Percentiles rank a stretch among this genome's conserved stretches.
These are phyloP conservation scores for Podiceps cristatus DNA, from an alignment of 2,113 vertebrate species.

Conservation along the genomic window DNA sequence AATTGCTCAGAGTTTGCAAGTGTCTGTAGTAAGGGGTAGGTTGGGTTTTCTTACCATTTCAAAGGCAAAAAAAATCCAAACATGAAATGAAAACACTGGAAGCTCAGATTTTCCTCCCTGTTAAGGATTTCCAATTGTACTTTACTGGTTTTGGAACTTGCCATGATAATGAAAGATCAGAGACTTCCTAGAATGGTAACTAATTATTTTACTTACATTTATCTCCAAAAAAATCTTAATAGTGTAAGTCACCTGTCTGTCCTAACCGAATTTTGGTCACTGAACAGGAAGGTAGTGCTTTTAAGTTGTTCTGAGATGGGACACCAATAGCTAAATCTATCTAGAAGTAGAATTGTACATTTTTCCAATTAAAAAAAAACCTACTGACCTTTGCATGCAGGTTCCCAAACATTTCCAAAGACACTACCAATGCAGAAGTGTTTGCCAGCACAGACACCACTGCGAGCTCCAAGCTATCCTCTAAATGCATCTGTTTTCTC, in stretches of 20 bases:
- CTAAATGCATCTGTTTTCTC: neutral
- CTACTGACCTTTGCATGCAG: neutral
- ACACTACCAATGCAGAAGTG: neutral
- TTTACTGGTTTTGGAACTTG: neutral
- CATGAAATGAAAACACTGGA: neutral
- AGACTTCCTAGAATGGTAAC: neutral
- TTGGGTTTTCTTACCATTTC: neutral
- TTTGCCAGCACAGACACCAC: neutral
- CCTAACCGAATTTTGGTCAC: neutral
- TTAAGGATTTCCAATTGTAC: neutral
- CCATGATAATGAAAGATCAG: neutral
- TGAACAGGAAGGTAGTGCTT: neutral
- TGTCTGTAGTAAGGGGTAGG: neutral
- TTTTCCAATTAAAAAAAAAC: neutral
- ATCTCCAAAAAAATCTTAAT: neutral
- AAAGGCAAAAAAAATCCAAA: neutral
- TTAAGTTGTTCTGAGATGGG: neutral
- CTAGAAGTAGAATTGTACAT: neutral
- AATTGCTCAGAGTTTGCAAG: neutral
- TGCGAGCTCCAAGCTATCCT: neutral
- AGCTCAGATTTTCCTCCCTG: neutral
- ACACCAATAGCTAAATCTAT: neutral
- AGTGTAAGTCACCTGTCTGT: neutral
- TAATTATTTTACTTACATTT: neutral
- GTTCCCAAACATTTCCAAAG: neutral